Base-by-base conservation (phyloP, 2,888 invertebrate genomes). In the Sinopyrophorus schimmeli region DNA sequence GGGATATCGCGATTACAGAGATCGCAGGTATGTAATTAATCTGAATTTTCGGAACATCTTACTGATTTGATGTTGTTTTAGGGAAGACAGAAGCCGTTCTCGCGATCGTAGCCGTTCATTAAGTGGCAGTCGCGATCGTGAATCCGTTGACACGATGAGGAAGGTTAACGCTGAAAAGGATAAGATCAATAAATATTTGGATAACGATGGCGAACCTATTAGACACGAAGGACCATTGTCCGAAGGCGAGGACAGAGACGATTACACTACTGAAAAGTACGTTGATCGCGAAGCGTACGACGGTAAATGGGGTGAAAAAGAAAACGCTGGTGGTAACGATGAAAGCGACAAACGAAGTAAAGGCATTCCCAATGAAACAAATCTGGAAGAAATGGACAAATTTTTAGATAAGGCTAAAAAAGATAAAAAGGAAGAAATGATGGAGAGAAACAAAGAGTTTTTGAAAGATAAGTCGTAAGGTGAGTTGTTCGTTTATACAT, bases 1-100 rank as follows among this genome's bases (percentile, higher is more conserved):
- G 12, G 72, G 77, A 21, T 84, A 81, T 71, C 79, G 86, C 18
- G 85, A 86, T 66, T 84, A 84, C 72, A 78, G 86, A 47, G 85
- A 84, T 63, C 73, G 84, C 3, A 76, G 84, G 32, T 50, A 26
- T 15, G 18, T 32, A 16, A 10, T 35, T 35, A 5, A 12, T 12
- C 5, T 30, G 31, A 18, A 9, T 21, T 5, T 21, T 7, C 21
- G 24, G n/a, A 24, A 24, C 5, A 9, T 24, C 9, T 10, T 24
- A 10, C 3, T 27, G 10, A 7, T 24, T 27, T 11, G 27, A 10
- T 27, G 7, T 27, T n/a, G n/a, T n/a, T n/a, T n/a, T 15, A 50
- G 50, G 30, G 78, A 77, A 57, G 82, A 84, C 42, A 74, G 81
- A 56, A 86, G 86, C 39, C 78, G 87, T 21, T 73, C 74, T 2